A percentile compares a stretch with the other conserved stretches of the same genome.
phyloP scores from a whole-genome alignment of 30 jellyfish, hydroid and myxozoan genomes.

The Chrysaora quinquecirrha region DNA sequence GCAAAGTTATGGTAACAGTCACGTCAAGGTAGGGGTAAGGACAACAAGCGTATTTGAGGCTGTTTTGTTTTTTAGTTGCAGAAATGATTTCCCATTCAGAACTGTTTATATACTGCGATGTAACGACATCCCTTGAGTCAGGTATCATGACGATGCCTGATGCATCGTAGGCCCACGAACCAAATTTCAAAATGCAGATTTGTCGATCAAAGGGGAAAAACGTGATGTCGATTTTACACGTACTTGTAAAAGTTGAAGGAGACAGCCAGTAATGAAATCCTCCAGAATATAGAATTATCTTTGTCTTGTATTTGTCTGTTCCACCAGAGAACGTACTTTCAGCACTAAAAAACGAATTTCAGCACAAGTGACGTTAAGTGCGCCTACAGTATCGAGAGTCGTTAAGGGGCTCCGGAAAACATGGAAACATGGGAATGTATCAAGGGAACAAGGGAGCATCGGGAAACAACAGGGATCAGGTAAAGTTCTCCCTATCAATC shows the following conservation, averaged over 20 bases:
- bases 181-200: slow-evolving; percentile 78
- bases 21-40: slow-evolving; percentile 76
- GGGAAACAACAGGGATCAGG: no score
- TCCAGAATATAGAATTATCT: slow-evolving; percentile 49
- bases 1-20: slow-evolving; percentile 61
- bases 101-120: slow-evolving; percentile 72
- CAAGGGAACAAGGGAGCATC: no score
- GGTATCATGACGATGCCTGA: slow-evolving; percentile 66
- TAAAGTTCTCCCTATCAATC: no score
- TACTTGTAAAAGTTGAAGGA: slow-evolving; percentile 89
- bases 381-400: no score
- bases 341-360: slow-evolving; percentile 62
- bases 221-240: slow-evolving; percentile 87
- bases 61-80: slow-evolving; percentile 31
- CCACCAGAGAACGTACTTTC: slow-evolving; percentile 89
- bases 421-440: no score
- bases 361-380: no score
- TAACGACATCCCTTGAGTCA: slow-evolving; percentile 56
- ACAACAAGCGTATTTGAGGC: slow-evolving; percentile 81
- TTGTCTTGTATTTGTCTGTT: slow-evolving; percentile 76
- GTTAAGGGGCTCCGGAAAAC: no score
- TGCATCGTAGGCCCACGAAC: slow-evolving; percentile 92
- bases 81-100: slow-evolving; percentile 85
- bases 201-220: slow-evolving; percentile 94
- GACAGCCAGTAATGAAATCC: slow-evolving; percentile 85